Base-by-base conservation (phyloP, 1,140 invertebrate genomes). In the Centruroides sculpturatus region DNA sequence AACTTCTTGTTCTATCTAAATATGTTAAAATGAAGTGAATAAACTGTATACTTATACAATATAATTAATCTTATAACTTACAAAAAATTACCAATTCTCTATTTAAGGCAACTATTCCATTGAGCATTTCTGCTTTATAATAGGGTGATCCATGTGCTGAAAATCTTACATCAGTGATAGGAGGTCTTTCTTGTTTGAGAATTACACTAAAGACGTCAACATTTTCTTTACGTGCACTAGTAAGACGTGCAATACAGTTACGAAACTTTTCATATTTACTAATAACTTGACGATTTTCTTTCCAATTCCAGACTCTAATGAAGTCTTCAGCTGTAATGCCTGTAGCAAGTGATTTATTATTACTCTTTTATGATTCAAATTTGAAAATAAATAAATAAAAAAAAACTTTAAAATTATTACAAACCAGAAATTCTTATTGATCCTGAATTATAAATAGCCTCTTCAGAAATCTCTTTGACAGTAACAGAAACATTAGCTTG, bases 181-280 rank as follows among this genome's bases (percentile, higher is more conserved):
- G 88, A 2, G 91, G 90, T 73, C 90, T 82, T 67, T 86, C 85
- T 67, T 85, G 82, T 66, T 88, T 81, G 4, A 60, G 55, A 68
- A 93, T 90, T 4, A 98, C 91, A 75, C 91, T 95, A 69, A 98
- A 96, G 36, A 98, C 85, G 69, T 97, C 92, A 8, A 98, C 89
- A 73, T 95, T 95, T 63, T 92, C 87, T 52, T 82, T 75, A 56
- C 87, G 83, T 1, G 86, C 89, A 54, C 84, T 86, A 9, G 93
- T 74, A 51, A 97, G 77, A 69, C 89, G 85, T 0, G 87, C 78
- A 3, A 95, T 76, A 55, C 82, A 90, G 64, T 91, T 87, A 66
- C 85, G 81, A 66, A 98, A 92, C 58, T 86, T 81, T 70, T 95
- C 89, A 57, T 87, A 79, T 76, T 91, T 94, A 70, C 89, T 93